Conservation (phyloP, 2,797 vertebrate species). For the Manis pentadactyla region DNA sequence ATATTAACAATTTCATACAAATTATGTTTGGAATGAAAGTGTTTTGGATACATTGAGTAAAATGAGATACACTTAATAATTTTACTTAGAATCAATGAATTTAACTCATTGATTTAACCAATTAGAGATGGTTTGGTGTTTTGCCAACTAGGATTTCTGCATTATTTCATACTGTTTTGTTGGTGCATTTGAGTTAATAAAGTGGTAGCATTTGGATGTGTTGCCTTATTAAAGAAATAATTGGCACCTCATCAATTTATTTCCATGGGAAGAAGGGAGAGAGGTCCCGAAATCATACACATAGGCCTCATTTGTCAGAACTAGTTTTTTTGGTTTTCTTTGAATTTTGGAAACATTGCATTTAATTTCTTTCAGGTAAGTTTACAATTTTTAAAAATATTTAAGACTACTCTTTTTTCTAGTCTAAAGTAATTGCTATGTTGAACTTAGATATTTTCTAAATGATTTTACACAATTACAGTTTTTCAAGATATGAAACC, state of each 20-base stretch:
- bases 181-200: background rate
- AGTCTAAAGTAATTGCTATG: background rate
- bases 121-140: background rate
- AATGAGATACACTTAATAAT: background rate
- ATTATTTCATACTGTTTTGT: background rate
- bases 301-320: background rate
- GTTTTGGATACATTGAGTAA: background rate
- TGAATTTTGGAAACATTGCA: background rate
- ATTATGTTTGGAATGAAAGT: background rate
- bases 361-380: background rate
- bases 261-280: background rate
- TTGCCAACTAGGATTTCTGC: background rate
- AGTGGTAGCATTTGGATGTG: background rate
- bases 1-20: background rate
- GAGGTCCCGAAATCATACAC: background rate
- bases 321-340: background rate
- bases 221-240: background rate
- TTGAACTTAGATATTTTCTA: slow-evolving; percentile 16
- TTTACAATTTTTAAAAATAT: background rate
- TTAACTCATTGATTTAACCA: background rate
- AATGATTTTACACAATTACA: background rate
- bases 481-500: background rate
- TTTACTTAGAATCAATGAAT: background rate
- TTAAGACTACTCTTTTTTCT: background rate
- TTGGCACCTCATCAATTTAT: background rate